A percentile compares a stretch with the other conserved stretches of the same genome.
phyloP scores from a whole-genome alignment of 1,140 invertebrate species.

The Drosophila rhopaloa region DNA sequence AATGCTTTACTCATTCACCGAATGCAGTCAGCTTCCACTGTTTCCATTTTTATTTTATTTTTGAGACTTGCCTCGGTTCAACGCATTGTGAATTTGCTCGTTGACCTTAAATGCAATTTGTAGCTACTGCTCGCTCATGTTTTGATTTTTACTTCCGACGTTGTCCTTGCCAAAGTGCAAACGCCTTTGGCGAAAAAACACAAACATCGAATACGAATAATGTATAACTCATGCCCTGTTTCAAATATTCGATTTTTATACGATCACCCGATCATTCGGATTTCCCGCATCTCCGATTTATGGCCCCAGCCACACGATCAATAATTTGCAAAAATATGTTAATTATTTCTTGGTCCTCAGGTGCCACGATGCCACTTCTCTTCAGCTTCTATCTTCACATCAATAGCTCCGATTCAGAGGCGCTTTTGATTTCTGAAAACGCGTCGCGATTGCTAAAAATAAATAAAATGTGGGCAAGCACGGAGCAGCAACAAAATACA shows the following conservation, averaged over 20 bases:
- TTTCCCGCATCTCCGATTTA: constrained; percentile 46
- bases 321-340: constrained; percentile 73
- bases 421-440: constrained; percentile 57
- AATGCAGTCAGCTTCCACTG: constrained; percentile 1
- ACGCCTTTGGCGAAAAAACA: constrained; percentile 37
- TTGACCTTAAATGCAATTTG: constrained; percentile 69
- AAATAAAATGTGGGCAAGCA: constrained; percentile 62
- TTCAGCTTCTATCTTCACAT: constrained; percentile 2
- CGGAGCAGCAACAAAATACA: constrained; percentile 26
- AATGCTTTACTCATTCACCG: constrained; percentile 19
- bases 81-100: constrained; percentile 69
- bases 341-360: constrained; percentile 50
- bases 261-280: constrained; percentile 26
- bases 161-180: constrained; percentile 79
- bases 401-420: constrained; percentile 7
- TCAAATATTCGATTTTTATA: constrained; percentile 18
- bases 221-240: constrained; percentile 20
- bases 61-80: constrained; percentile 58
- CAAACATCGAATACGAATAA: constrained; percentile 14
- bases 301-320: constrained; percentile 40
- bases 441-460: constrained; percentile 66
- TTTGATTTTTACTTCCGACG: constrained; percentile 48
- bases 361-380: constrained; percentile 8
- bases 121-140: constrained; percentile 33
- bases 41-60: constrained; percentile 23